Evolutionary conservation across 2,113 vertebrate species (phyloP), one percentile per base, ranked within the genome.

Genomic region (Mungos mungo): DNA sequence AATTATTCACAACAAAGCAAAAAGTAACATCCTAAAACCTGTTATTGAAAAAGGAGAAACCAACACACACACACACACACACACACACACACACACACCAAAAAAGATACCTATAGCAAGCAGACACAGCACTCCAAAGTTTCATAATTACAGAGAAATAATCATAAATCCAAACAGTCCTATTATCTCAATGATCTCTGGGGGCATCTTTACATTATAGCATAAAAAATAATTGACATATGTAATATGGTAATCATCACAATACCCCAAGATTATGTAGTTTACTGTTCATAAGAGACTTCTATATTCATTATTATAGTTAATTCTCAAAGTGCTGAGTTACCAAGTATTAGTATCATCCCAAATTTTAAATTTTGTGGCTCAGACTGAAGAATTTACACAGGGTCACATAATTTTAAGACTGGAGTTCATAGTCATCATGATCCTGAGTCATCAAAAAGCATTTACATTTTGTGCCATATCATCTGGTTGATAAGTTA

Each of bases 281-380:
- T 81, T 90, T 77, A 87, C 18, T 85, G 19, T 66, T 68, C 65
- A 90, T 71, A 90, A 18, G 38, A 84, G 6, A 83, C 27, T 69
- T 91, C 77, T 76, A 72, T 81, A 88, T 83, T 90, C n/a, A 88
- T 77, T 85, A 89, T 88, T 88, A 85, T 45, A 77, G 14, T 93
- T 93, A 95, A 95, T 88, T 79, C 21, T 96, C 81, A 93, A 90
- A 95, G 94, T 68, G 7, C 79, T 96, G 45, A 68, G 6, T 77
- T 94, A 29, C 7, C 52, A 93, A 27, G n/a, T 57, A 74, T 66
- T 31, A 79, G 15, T 85, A 57, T 21, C 29, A 96, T 23, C 57
- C 5, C 15, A 85, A 92, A 89, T 84, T 93, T 96, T 41, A 71
- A 96, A 85, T 90, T 85, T n/a, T 85, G n/a, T 88, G 45, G 27